These are phyloP conservation scores for Saxicola maurus DNA, from an alignment of 2,797 vertebrate genomes.

Conservation along the genomic window DNA sequence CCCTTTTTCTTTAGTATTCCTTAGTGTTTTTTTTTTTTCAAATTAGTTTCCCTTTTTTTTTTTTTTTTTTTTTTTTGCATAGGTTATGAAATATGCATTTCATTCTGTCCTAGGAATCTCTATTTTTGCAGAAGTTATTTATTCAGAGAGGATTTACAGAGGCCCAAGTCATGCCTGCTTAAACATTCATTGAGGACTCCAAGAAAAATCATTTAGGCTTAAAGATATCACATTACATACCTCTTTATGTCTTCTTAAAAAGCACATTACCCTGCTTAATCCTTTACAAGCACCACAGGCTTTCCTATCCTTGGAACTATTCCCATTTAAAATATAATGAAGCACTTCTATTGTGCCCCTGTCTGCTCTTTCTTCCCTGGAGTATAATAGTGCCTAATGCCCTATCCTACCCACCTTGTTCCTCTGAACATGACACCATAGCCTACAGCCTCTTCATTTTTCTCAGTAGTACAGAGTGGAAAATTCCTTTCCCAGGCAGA, in stretches of 20 bases:
- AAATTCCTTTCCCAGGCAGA: slow-evolving; percentile 30
- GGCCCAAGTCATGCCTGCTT: slow-evolving; percentile 54
- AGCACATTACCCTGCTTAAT: slow-evolving; percentile 62
- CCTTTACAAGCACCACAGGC: slow-evolving; percentile 47
- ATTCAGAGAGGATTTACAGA: slow-evolving; percentile 32
- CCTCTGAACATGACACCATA: not conserved
- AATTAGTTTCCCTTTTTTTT: slow-evolving; percentile 11
- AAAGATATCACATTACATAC: slow-evolving; percentile 46
- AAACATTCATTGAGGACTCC: slow-evolving; percentile 51
- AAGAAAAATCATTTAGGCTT: slow-evolving; percentile 56
- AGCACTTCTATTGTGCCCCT: slow-evolving; percentile 22
- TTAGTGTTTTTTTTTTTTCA: not conserved
- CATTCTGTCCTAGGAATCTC: slow-evolving; percentile 6
- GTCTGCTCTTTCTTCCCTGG: slow-evolving; percentile 40
- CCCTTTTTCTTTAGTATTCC: not conserved
- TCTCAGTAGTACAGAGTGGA: slow-evolving; percentile 9
- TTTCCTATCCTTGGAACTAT: slow-evolving; percentile 37
- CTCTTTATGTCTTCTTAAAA: slow-evolving; percentile 60
- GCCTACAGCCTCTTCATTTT: slow-evolving; percentile 8
- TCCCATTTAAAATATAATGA: slow-evolving; percentile 52
- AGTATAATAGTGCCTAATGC: slow-evolving; percentile 38
- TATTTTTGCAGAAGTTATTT: slow-evolving; percentile 14
- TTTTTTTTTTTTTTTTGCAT: slow-evolving; percentile 25
- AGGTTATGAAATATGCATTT: slow-evolving; percentile 39
- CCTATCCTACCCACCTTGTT: slow-evolving; percentile 32